phyloP scores from a whole-genome alignment of 2,888 invertebrate species.

The Griposia aprilina region DNA sequence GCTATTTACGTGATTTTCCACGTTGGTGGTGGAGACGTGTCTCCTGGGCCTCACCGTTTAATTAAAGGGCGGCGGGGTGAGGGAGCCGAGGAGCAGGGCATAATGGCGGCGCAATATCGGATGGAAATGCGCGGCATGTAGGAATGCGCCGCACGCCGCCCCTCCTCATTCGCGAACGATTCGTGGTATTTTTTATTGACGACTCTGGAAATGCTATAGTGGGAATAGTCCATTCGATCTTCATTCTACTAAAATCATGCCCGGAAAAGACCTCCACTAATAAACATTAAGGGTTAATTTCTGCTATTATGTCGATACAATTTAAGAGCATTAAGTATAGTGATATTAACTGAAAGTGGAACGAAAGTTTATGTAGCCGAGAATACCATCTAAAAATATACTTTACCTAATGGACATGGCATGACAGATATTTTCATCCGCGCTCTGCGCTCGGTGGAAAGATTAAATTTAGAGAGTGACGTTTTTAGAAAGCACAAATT shows the following conservation, averaged over 20 bases:
- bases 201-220: constrained; percentile 86
- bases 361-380: constrained; percentile 76
- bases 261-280: constrained; percentile 55
- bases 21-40: constrained; percentile 87
- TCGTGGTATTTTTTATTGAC: constrained; percentile 91
- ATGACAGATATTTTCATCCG: constrained; percentile 84
- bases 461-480: constrained; percentile 85
- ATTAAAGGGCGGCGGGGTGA: constrained; percentile 89
- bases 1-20: constrained; percentile 89
- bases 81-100: constrained; percentile 85
- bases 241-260: constrained; percentile 70
- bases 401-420: constrained; percentile 85
- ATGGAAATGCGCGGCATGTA: constrained; percentile 91
- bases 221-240: constrained; percentile 76
- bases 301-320: constrained; percentile 28
- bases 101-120: constrained; percentile 91
- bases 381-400: constrained; percentile 83
- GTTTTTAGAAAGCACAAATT: constrained; percentile 83
- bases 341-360: constrained; percentile 62
- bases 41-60: constrained; percentile 90
- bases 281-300: constrained; percentile 36
- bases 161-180: constrained; percentile 88
- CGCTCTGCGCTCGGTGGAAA: constrained; percentile 79
- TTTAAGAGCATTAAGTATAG: constrained; percentile 48
- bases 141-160: constrained; percentile 90